These are phyloP conservation scores for Drosophila kuntzei DNA, from an alignment of 2,888 invertebrate genomes.

Conservation along the genomic window DNA sequence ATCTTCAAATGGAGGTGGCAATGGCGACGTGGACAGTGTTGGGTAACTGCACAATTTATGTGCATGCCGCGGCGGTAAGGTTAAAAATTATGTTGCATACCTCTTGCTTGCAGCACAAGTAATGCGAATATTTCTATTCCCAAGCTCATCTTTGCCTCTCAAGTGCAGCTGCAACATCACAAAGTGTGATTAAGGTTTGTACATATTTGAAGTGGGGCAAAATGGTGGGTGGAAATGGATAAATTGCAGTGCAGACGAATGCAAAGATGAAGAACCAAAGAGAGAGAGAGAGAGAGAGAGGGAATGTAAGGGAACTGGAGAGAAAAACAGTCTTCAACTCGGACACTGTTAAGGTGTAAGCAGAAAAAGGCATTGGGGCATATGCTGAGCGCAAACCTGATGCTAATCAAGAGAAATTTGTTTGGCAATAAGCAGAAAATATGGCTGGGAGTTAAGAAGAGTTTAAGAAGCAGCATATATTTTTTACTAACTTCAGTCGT, in stretches of 20 bases:
- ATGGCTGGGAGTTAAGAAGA: neutral
- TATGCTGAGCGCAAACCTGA: slow-evolving; percentile 15
- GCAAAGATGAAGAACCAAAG: neutral
- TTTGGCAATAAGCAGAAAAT: slow-evolving; percentile 1
- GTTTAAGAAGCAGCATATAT: neutral
- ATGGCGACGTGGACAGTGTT: slow-evolving; percentile 42
- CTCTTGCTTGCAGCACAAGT: slow-evolving; percentile 31
- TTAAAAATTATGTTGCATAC: slow-evolving; percentile 73
- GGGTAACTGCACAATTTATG: slow-evolving; percentile 60
- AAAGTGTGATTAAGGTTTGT: slow-evolving; percentile 68
- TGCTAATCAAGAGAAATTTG: slow-evolving; percentile 39
- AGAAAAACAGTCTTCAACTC: neutral
- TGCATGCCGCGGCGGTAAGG: slow-evolving; percentile 57
- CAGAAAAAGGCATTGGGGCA: slow-evolving; percentile 13
- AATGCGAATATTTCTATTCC: slow-evolving; percentile 55
- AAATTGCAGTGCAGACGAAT: slow-evolving; percentile 37
- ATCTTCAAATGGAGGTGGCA: slow-evolving; percentile 58
- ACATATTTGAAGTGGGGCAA: slow-evolving; percentile 56
- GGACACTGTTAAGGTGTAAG: slow-evolving; percentile 24
- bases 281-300: neutral
- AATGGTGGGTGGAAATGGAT: slow-evolving; percentile 32
- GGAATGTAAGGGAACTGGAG: too few species aligned
- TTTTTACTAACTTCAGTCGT: neutral
- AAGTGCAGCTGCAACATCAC: slow-evolving; percentile 43
- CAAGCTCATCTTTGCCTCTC: slow-evolving; percentile 42